A percentile compares a stretch with the other conserved stretches of the same genome.
Evolutionary conservation across 2,888 invertebrate genomes (phyloP).

Genomic region (Drosophila dives): DNA sequence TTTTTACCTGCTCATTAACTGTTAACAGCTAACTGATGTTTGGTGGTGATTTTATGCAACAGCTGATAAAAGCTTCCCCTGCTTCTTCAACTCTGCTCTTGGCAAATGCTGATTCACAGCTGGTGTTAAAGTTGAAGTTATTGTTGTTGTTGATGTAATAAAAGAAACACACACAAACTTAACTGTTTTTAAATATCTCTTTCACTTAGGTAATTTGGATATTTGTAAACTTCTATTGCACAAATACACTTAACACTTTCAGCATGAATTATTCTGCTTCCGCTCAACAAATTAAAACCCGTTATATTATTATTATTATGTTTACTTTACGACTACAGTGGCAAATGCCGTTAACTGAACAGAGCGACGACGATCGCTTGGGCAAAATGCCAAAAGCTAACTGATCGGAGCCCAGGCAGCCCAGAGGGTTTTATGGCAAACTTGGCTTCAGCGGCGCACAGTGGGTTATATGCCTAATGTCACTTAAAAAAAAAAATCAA

Average conservation of each 20-base stretch:
- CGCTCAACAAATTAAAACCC: conserved; percentile 34
- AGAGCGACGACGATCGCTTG: conserved; percentile 54
- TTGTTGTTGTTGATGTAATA: conserved; percentile 21
- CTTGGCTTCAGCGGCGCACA: conserved; percentile 60
- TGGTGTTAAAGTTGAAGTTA: conserved; percentile 21
- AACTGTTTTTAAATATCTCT: not conserved
- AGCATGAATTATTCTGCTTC: conserved; percentile 14
- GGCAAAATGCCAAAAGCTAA: conserved; percentile 63
- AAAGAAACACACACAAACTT: not conserved
- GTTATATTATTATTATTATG: conserved; percentile 42
- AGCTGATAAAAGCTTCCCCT: conserved; percentile 36
- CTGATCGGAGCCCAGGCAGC: conserved; percentile 64
- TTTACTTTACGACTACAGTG: conserved; percentile 9
- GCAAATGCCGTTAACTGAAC: conserved; percentile 34
- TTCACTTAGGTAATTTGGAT: not conserved
- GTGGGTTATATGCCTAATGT: conserved; percentile 3
- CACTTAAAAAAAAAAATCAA: not conserved
- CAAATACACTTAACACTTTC: conserved; percentile 7
- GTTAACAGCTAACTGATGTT: conserved; percentile 9
- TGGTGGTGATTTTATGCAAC: conserved; percentile 7
- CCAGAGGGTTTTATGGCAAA: conserved; percentile 71
- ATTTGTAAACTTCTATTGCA: conserved; percentile 15
- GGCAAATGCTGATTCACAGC: conserved; percentile 30
- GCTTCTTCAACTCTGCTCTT: conserved; percentile 23
- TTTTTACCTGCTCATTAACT: conserved; percentile 51